Conservation (phyloP, 2,888 invertebrate species). For the Eristalis arbustorum region DNA sequence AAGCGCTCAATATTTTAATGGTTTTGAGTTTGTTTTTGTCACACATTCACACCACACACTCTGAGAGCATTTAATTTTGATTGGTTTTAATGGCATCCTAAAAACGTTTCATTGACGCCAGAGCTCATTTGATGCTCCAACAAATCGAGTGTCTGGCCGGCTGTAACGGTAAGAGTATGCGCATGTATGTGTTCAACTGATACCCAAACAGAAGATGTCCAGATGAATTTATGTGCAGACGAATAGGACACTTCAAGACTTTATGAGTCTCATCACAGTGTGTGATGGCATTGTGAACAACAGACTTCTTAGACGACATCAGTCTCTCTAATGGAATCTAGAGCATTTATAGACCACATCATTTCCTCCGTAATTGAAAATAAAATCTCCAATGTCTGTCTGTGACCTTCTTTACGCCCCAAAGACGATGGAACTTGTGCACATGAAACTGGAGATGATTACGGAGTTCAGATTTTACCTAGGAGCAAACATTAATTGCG, state of each 20-base stretch:
- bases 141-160: neutral
- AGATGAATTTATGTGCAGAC: neutral
- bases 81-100: neutral
- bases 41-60: neutral
- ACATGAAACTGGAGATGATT: no score
- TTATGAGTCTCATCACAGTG: neutral
- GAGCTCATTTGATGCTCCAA: neutral
- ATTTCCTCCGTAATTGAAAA: neutral
- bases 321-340: neutral
- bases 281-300: neutral
- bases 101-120: neutral
- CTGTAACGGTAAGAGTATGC: neutral
- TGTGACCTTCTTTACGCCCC: no score
- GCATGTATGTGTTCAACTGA: neutral
- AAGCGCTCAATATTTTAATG: neutral
- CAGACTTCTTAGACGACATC: neutral
- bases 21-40: conserved; percentile 6
- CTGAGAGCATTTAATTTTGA: neutral
- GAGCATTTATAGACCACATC: neutral
- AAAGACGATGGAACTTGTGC: no score
- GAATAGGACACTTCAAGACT: neutral
- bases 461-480: no score
- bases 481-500: no score
- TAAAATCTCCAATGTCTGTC: neutral
- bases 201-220: neutral